Evolutionary conservation across 2,888 invertebrate species (phyloP), one percentile per base, ranked within the genome.

Genomic region (Epinotia ramella): DNA sequence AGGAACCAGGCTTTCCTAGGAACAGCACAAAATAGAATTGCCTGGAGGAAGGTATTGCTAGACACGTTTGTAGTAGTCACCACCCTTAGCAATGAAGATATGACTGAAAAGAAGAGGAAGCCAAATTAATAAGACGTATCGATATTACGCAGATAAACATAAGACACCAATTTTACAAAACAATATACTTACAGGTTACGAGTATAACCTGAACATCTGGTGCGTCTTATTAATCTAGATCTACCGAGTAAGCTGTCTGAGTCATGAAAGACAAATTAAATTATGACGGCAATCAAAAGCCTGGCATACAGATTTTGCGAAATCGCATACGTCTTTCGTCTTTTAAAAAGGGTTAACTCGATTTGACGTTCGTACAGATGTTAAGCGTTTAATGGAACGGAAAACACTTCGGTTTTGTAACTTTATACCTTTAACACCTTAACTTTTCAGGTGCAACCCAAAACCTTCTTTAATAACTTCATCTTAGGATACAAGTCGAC

Each of bases 341-440:
- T 57, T 56, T 86, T 81, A 77, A 81, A 83, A 84, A 84, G 79
- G 83, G 80, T 81, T 89, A 87, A 92, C 84, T 73, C 84, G 86
- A 84, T 87, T 87, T 89, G 92, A 91, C 92, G 88, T 44, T 62
- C 62, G 18, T 89, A 84, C 87, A 87, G 88, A 91, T 90, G 91
- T 90, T 90, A 87, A 88, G 85, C 85, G 88, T 87, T 88, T 87
- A 93, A 94, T 92, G 90, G 88, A 78, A 83, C 86, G 93, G 90
- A 93, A 93, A 93, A 92, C 87, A 82, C 89, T 86, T 87, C 84
- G 88, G 89, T 89, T 91, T 90, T 88, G 78, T 77, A 79, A 79
- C 78, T 67, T 59, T 64, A 79, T 67, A 79, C 66, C 70, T 24
- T 72, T 76, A 63, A 76, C 72, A 76, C 71, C 66, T 76, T 67